Evolutionary conservation across 2,113 vertebrate species (phyloP).

Genomic region (Falcunculus frontatus): DNA sequence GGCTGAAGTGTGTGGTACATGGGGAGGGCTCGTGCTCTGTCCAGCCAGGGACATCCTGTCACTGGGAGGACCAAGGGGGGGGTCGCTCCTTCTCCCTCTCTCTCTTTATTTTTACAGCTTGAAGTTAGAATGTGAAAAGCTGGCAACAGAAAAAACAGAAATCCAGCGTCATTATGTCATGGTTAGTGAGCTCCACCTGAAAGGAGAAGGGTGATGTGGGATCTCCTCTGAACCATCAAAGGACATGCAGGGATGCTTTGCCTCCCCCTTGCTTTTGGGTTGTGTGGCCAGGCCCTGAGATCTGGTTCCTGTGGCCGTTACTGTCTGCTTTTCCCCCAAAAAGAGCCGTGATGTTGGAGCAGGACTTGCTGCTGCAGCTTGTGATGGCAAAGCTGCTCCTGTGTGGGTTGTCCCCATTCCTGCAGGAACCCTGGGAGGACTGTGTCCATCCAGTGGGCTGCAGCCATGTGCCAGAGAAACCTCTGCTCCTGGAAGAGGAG

Average conservation of each 20-base stretch:
- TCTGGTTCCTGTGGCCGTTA: background rate
- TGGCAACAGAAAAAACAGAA: constrained; percentile 92
- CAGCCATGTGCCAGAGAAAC: fast-evolving
- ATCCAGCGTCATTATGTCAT: constrained; percentile 95
- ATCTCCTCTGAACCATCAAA: background rate
- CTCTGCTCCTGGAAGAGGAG: background rate
- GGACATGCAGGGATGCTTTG: background rate
- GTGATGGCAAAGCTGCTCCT: background rate
- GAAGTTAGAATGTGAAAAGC: constrained; percentile 92
- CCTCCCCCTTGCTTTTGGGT: background rate
- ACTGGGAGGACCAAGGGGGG: background rate
- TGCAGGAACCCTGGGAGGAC: background rate
- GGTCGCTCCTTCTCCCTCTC: background rate
- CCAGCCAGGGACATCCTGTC: background rate
- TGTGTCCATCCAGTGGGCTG: background rate
- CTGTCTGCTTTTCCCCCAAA: background rate
- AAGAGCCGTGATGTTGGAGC: fast-evolving
- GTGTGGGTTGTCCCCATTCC: background rate
- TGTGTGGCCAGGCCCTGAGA: background rate
- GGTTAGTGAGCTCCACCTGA: constrained; percentile 75
- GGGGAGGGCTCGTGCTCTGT: background rate
- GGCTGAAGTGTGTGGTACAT: background rate
- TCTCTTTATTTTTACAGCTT: constrained; percentile 73
- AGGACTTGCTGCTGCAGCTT: background rate
- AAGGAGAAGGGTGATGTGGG: background rate